Base-by-base conservation (phyloP, 2,888 invertebrate genomes). In the Synanthedon tipuliformis region DNA sequence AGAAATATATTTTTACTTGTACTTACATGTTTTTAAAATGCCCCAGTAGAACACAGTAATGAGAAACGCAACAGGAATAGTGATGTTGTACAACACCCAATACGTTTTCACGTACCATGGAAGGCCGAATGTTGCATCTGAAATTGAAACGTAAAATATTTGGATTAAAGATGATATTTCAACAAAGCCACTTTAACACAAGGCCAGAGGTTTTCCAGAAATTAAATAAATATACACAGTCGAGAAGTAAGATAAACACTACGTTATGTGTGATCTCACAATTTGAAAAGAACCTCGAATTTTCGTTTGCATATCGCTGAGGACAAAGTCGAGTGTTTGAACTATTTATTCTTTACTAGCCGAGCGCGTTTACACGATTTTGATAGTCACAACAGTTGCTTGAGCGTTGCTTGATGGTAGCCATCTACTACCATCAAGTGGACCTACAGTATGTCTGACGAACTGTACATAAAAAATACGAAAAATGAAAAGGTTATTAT, bases 11-110 rank as follows among this genome's bases (percentile, higher is more conserved):
- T 34, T 3, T 34, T 34, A 34, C 10, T 34, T 10, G 34, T 34
- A 34, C 81, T 77, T 63, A 84, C 84, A 69, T 45, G 69, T 65
- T 58, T 70, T 81, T 48, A 88, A 63, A 27, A 88, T 62, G 12
- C 78, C 73, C 88, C 88, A 88, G 69, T 88, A 88, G 69, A 88
- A 88, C 4, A 83, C 72, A 3, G 87, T 81, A 65, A 88, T 78
- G 61, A 87, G 83, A 64, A 88, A 86, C 7, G 88, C 78, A 45
- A 86, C 76, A 3, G 88, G 85, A 13, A 87, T 75, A 0, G 87
- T 75, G 54, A 85, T 79, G 64, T 88, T 88, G 78, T 86, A 88
- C 55, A 87, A 69, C 50, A 86, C 74, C 88, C 88, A 88, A 64
- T 88, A 88, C 15, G 73, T 71, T 60, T 80, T 82, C 58, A 85